Evolutionary conservation across 2,797 vertebrate genomes (phyloP), one percentile per base, ranked within the genome.

Genomic region (Lacerta viridis): DNA sequence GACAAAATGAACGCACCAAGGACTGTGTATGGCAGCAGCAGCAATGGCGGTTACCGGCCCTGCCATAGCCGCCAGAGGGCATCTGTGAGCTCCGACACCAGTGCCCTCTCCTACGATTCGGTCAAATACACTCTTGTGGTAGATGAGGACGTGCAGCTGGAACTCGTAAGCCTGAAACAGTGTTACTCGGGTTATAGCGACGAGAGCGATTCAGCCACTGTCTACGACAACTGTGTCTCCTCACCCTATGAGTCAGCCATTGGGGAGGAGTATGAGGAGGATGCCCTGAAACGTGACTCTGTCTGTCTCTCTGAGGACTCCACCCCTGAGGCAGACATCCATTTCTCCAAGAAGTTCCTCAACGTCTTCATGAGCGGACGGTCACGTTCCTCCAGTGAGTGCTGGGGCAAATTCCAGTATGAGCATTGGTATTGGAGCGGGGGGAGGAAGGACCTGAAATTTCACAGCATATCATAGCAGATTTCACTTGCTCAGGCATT

Each of bases 41-140:
- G 96, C 91, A 94, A 84, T 23, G 64, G 85, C 91, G 93, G 93
- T 87, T 96, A 66, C 93, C 96, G 91, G 89, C 95, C 93, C 15
- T 94, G 7, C 81, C 95, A 5, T 90, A 95, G 1, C 95, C 96
- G 94, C 61, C 96, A 95, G 3, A 97, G 98, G 97, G 98, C 98
- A 87, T 98, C 98, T 0, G 97, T 99, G 96, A 98, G 97, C 96
- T 98, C 98, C 0, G 99, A 99, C 93, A 98, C 98, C 93, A 99
- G 98, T 1, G 98, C 98, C 46, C 97, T 99, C 46, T 98, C 98
- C 1, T 99, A 99, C n/a, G 98, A 99, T 96, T 98, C 99, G 0
- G 99, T 99, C 91, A 99, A 99, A 92, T 99, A 99, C 96, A 99
- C 99, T 0, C 95, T 99, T 90, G 99, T 99, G 95, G 99, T 99